Base-by-base conservation (phyloP, 2,888 invertebrate genomes). In the Polylopha cassiicola region DNA sequence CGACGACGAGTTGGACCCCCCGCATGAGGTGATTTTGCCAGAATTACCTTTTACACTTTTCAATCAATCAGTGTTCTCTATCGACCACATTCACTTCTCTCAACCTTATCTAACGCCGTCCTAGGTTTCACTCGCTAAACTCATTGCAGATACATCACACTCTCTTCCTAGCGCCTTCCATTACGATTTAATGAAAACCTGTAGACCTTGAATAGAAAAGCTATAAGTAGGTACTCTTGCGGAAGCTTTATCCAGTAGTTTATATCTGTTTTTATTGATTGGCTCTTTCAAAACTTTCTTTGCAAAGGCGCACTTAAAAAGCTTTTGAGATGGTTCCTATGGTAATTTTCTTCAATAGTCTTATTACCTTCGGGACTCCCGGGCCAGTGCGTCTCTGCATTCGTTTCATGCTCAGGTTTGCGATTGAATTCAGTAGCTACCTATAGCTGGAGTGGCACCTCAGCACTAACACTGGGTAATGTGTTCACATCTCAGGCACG, bases 11-110 rank as follows among this genome's bases (percentile, higher is more conserved):
- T 53, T 76, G 78, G 81, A 82, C 54, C 77, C 76, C 59, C 76
- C 76, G 58, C 76, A 73, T 69, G 84, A 86, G 86, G 86, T 86
- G 86, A 86, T 81, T 84, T 84, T 82, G 84, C 85, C 84, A 85
- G 82, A 85, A 59, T 81, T 85, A 82, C 82, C 81, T 78, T 74
- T 55, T 73, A 74, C 76, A 76, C 73, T 67, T 67, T 64, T 61
- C 58, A 55, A 60, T 54, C 29, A 28, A 32, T 37, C 32, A 27
- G 38, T 37, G 27, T 33, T 43, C 23, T 32, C 47, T 67, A 54
- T 67, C 61, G 59, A 66, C 65, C 73, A 77, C 79, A 65, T 67
- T 73, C 78, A 78, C 78, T 67, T 73, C 66, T 77, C 59, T 69
- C 47, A 61, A 69, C 69, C 72, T 73, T 73, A 60, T 66, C 58